Conservation (phyloP, 2,888 invertebrate genomes). For the Stenodema calcarata region DNA sequence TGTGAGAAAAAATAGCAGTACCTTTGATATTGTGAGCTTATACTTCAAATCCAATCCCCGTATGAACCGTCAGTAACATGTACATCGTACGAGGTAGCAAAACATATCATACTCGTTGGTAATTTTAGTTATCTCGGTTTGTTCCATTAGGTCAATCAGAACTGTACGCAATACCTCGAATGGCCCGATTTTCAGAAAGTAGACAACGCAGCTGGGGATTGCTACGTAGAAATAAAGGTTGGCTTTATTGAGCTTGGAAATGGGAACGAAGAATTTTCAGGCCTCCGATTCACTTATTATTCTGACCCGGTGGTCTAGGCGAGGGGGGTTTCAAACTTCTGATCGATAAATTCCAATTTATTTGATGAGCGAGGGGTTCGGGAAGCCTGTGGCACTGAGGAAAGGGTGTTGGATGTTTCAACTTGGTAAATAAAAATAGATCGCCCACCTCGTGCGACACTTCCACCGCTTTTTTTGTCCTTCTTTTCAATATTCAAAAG, state of each 20-base stretch:
- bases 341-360: background rate
- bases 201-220: too few species aligned
- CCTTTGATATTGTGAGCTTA: too few species aligned
- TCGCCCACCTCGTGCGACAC: background rate
- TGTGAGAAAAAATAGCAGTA: too few species aligned
- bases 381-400: background rate
- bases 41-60: too few species aligned
- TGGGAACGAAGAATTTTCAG: background rate
- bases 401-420: background rate
- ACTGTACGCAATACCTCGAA: too few species aligned
- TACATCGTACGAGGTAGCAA: too few species aligned
- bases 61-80: too few species aligned
- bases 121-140: too few species aligned
- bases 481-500: background rate
- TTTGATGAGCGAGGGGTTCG: background rate
- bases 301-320: background rate
- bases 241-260: background rate
- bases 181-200: too few species aligned
- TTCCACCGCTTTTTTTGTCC: background rate
- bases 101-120: too few species aligned
- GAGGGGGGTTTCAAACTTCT: background rate
- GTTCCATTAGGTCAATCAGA: too few species aligned
- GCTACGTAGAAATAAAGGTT: too few species aligned
- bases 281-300: background rate
- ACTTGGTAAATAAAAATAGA: background rate